phyloP scores from a whole-genome alignment of 2,797 vertebrate genomes.

The Alosa sapidissima region DNA sequence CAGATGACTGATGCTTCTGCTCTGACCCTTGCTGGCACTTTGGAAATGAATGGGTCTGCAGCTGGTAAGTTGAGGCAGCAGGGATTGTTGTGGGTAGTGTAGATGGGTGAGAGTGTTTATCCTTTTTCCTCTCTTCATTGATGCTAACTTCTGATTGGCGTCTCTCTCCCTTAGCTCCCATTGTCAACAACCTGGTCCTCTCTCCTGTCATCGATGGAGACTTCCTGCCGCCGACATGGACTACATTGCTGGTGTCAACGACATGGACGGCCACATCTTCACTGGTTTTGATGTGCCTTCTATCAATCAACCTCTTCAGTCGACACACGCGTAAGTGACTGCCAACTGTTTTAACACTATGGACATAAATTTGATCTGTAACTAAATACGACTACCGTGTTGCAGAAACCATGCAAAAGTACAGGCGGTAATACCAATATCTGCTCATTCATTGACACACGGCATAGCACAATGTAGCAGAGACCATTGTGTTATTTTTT shows the following conservation, averaged over 20 bases:
- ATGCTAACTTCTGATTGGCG: not conserved
- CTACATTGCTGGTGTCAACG: conserved; percentile 82
- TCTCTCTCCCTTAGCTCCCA: conserved; percentile 67
- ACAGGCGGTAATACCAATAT: no score
- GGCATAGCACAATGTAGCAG: no score
- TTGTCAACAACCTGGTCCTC: conserved; percentile 75
- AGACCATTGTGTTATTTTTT: no score
- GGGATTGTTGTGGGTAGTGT: conserved; percentile 11
- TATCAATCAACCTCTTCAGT: conserved; percentile 67
- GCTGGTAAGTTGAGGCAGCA: conserved; percentile 45
- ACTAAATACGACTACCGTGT: no score
- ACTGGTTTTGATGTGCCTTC: conserved; percentile 77
- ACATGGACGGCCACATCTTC: conserved; percentile 93
- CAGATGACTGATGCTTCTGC: conserved; percentile 68
- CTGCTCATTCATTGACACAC: no score
- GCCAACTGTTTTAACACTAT: not conserved
- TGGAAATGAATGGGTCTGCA: conserved; percentile 58
- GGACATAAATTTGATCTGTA: no score
- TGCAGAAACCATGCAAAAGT: no score
- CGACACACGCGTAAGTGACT: conserved; percentile 72
- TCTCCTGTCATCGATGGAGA: conserved; percentile 86
- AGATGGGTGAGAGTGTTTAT: not conserved
- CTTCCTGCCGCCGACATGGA: conserved; percentile 87
- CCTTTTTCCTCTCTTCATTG: not conserved
- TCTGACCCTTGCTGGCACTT: conserved; percentile 76